Percentiles rank a stretch among this genome's conserved stretches.
phyloP scores from a whole-genome alignment of 2,113 vertebrate genomes.

The Alexandromys fortis region DNA sequence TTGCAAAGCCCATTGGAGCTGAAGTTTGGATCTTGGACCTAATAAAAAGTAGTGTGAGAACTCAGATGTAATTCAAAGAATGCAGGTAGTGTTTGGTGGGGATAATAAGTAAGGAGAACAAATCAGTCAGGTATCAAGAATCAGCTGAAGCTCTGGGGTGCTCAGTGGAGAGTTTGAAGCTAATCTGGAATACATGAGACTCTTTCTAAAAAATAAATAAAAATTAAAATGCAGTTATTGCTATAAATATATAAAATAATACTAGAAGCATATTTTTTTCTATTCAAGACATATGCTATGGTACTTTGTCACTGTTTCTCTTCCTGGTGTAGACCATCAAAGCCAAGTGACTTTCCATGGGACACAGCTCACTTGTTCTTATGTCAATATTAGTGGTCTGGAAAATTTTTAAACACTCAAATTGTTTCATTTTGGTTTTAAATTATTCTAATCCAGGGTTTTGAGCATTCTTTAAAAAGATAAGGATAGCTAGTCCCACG shows the following conservation, averaged over 20 bases:
- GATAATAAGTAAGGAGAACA: background rate
- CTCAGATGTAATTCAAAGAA: background rate
- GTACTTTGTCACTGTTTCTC: background rate
- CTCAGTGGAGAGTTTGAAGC: background rate
- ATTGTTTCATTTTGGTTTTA: conserved; percentile 67
- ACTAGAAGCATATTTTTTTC: background rate
- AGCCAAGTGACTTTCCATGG: background rate
- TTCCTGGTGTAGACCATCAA: background rate
- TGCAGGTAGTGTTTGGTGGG: background rate
- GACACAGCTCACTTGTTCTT: background rate
- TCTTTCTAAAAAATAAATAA: background rate
- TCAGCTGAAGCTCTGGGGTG: background rate
- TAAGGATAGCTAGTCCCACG: background rate
- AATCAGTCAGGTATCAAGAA: background rate
- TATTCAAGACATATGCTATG: background rate
- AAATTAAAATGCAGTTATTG: background rate
- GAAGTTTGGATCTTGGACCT: background rate
- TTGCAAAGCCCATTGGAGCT: background rate
- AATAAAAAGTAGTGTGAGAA: background rate
- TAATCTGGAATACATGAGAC: background rate
- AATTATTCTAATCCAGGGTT: conserved; percentile 68
- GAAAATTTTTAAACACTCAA: background rate
- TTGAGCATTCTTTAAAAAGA: background rate
- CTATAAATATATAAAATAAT: background rate
- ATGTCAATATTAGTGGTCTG: background rate